Conservation (phyloP, 2,888 invertebrate species). For the Polymixis flavicincta region DNA sequence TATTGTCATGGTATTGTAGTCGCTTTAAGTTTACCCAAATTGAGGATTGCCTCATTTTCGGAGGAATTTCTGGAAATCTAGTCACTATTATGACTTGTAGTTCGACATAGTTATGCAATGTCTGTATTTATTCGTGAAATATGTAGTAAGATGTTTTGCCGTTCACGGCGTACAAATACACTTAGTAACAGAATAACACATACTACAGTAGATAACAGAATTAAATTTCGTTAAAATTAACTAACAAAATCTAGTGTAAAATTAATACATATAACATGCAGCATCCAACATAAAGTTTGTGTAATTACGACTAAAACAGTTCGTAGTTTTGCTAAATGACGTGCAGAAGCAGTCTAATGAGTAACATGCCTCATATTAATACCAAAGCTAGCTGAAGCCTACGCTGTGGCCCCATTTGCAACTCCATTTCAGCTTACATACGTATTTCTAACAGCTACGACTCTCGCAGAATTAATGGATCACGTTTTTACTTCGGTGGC, state of each 20-base stretch:
- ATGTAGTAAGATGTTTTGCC: background rate
- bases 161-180: background rate
- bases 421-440: slow-evolving; percentile 60
- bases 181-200: background rate
- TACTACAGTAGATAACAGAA: background rate
- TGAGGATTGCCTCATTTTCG: slow-evolving; percentile 15
- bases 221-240: background rate
- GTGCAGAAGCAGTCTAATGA: slow-evolving; percentile 41
- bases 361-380: slow-evolving; percentile 47
- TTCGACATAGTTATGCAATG: background rate
- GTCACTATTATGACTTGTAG: background rate
- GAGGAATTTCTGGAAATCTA: background rate
- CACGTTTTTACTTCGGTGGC: slow-evolving; percentile 57
- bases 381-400: slow-evolving; percentile 44
- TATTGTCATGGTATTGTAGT: slow-evolving; percentile 40
- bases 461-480: slow-evolving; percentile 61
- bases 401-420: slow-evolving; percentile 60
- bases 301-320: slow-evolving; percentile 37
- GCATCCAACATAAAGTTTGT: slow-evolving; percentile 30
- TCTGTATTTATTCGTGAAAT: background rate
- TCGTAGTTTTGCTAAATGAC: slow-evolving; percentile 49
- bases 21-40: slow-evolving; percentile 31
- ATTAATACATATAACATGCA: slow-evolving; percentile 15
- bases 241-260: background rate
- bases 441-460: slow-evolving; percentile 53